phyloP scores from a whole-genome alignment of 2,797 vertebrate genomes.

The Aulostomus chinensis region DNA sequence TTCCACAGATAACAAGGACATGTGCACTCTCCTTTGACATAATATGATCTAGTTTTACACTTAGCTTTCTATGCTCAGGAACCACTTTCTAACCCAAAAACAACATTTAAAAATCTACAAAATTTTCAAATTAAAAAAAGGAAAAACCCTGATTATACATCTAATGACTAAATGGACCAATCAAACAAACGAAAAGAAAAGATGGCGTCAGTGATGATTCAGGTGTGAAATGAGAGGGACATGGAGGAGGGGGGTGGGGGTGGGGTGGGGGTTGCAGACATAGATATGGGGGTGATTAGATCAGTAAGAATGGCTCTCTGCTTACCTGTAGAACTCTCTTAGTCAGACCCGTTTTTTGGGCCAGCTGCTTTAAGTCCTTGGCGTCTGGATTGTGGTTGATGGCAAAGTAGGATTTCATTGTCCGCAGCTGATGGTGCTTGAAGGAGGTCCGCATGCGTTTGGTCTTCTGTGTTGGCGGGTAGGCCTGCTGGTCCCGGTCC shows the following conservation, averaged over 20 bases:
- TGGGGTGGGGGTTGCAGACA: conserved; percentile 53
- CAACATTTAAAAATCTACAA: conserved; percentile 43
- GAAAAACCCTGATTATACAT: conserved; percentile 60
- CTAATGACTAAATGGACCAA: conserved; percentile 71
- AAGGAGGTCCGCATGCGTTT: conserved; percentile 99
- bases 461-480: conserved; percentile 96
- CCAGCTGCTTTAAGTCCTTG: conserved; percentile 99
- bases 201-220: conserved; percentile 52
- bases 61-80: conserved; percentile 29
- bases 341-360: conserved; percentile 99
- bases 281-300: conserved; percentile 37
- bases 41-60: conserved; percentile 42
- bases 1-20: conserved; percentile 39
- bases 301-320: conserved; percentile 46
- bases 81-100: conserved; percentile 30
- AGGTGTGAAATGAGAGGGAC: conserved; percentile 50
- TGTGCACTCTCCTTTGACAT: conserved; percentile 61
- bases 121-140: not conserved
- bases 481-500: conserved; percentile 97
- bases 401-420: conserved; percentile 99
- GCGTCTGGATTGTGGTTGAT: conserved; percentile 99
- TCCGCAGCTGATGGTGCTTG: conserved; percentile 99
- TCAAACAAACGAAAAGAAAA: conserved; percentile 64
- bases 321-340: conserved; percentile 99
- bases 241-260: conserved; percentile 46